Percentiles rank a stretch among this genome's conserved stretches.
phyloP scores from a whole-genome alignment of 2,888 invertebrate genomes.

The Nowickia ferox region DNA sequence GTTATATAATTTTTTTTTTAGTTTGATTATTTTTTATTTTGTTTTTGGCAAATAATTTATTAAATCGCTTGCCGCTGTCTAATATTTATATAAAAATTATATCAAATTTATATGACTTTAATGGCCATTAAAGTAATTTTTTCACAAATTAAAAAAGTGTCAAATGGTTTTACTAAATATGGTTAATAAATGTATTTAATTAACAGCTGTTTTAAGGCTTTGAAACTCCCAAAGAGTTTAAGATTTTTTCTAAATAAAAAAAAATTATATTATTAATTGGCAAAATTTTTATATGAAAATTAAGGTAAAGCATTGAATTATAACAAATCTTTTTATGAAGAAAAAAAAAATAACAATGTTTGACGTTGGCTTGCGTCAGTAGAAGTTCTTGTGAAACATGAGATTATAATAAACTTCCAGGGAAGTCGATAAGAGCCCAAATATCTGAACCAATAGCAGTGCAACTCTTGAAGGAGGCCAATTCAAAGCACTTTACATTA shows the following conservation, averaged over 20 bases:
- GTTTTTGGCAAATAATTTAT: background rate
- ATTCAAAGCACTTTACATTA: too few relatives aligned
- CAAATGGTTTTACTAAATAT: background rate
- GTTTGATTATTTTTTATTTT: background rate
- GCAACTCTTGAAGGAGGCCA: too few relatives aligned
- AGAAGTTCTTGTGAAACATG: too few relatives aligned
- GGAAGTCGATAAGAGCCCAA: too few relatives aligned
- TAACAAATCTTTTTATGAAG: too few relatives aligned
- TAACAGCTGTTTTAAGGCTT: slow-evolving; percentile 1
- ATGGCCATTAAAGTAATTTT: slow-evolving; percentile 15
- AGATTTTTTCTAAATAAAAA: background rate
- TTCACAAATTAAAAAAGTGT: slow-evolving; percentile 7
- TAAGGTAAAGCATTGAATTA: too few relatives aligned
- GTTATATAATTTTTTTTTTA: slow-evolving; percentile 51
- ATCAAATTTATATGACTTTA: slow-evolving; percentile 31
- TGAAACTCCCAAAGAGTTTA: background rate
- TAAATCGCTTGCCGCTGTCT: background rate
- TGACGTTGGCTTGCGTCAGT: too few relatives aligned
- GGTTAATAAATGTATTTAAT: slow-evolving; percentile 4
- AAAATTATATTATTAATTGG: background rate
- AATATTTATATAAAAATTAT: slow-evolving; percentile 25
- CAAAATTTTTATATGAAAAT: too few relatives aligned
- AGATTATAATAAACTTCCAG: too few relatives aligned
- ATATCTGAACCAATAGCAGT: too few relatives aligned
- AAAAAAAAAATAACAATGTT: too few relatives aligned